Conservation (phyloP, 2,113 vertebrate species). For the Myiozetetes cayanensis region DNA sequence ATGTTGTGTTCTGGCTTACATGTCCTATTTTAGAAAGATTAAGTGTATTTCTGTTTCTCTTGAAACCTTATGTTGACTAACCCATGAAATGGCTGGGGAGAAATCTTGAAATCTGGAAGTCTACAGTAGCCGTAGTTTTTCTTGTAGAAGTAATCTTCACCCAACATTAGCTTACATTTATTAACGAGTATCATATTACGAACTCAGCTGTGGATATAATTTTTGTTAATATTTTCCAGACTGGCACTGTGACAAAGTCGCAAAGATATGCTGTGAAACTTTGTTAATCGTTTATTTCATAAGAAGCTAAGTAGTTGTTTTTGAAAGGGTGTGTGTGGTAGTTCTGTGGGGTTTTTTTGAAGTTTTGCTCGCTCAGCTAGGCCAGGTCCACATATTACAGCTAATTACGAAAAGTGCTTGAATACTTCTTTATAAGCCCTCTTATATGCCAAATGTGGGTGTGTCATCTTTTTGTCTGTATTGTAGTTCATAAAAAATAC, state of each 20-base stretch:
- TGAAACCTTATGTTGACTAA: neutral
- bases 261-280: neutral
- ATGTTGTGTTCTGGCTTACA: neutral
- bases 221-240: neutral
- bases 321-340: neutral
- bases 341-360: neutral
- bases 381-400: neutral
- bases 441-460: neutral
- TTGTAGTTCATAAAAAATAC: neutral
- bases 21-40: neutral
- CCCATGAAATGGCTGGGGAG: neutral
- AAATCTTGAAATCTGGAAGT: neutral
- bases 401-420: neutral
- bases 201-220: neutral
- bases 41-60: neutral
- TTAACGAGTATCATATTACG: neutral
- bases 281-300: neutral
- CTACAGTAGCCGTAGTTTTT: neutral
- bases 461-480: neutral
- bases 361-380: neutral
- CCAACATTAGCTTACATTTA: neutral
- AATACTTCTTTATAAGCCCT: neutral
- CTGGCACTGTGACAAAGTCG: neutral
- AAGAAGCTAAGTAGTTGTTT: neutral
- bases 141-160: neutral